Conservation (phyloP, 2,888 invertebrate genomes). For the Opisthograptis luteolata region DNA sequence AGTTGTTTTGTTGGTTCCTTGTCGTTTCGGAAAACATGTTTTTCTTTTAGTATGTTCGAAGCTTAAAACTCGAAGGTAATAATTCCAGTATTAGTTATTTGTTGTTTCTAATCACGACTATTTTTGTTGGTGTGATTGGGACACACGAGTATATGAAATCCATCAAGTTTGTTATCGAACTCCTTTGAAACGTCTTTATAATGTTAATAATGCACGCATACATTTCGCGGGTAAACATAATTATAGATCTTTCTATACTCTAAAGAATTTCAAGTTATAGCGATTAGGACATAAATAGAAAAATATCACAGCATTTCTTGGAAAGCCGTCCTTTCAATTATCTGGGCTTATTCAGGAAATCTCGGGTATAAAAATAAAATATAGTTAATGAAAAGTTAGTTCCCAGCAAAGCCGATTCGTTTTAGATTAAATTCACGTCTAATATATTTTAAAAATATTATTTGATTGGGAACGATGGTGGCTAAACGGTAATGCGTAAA, state of each 20-base stretch:
- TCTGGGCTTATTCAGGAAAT: constrained; percentile 2
- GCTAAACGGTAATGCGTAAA: too few species aligned
- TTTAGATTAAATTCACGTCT: background rate
- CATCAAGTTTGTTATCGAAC: too few species aligned
- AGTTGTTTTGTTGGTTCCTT: constrained; percentile 6
- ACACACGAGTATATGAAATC: too few species aligned
- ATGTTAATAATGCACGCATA: too few species aligned
- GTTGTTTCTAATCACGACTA: too few species aligned
- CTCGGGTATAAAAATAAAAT: constrained; percentile 1
- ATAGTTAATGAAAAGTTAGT: constrained; percentile 3
- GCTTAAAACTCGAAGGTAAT: background rate
- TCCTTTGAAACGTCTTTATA: too few species aligned
- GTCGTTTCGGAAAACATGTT: background rate
- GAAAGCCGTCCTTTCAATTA: constrained; percentile 10
- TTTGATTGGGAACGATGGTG: too few species aligned
- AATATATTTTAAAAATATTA: constrained; percentile 9
- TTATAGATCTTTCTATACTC: too few species aligned
- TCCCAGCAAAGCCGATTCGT: background rate
- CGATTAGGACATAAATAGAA: background rate
- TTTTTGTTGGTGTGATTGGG: too few species aligned
- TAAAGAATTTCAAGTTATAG: too few species aligned
- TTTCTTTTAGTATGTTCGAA: background rate
- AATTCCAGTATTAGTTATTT: too few species aligned
- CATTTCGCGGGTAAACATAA: too few species aligned
- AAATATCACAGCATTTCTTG: constrained; percentile 4